Percentiles rank a stretch among this genome's conserved stretches.
phyloP scores from a whole-genome alignment of 2,113 vertebrate species.

The Struthidea cinerea region DNA sequence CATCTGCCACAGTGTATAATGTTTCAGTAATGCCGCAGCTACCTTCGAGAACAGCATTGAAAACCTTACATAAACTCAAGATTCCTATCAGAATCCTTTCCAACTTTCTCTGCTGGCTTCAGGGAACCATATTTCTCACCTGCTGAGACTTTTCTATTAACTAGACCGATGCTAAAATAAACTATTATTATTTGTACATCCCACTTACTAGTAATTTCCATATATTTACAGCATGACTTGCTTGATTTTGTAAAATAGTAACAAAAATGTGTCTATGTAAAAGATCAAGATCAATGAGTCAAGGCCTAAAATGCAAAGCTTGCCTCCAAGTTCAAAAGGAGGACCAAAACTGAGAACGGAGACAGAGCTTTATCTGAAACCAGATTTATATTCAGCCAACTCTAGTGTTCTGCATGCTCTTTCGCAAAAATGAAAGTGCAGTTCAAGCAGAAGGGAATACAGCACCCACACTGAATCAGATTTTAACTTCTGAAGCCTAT shows the following conservation, averaged over 20 bases:
- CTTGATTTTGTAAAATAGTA: constrained; percentile 10
- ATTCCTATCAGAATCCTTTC: background rate
- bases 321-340: background rate
- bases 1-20: background rate
- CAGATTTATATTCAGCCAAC: background rate
- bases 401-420: background rate
- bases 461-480: background rate
- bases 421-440: background rate
- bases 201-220: constrained; percentile 21
- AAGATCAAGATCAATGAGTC: background rate
- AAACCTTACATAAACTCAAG: background rate
- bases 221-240: background rate
- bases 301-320: background rate
- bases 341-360: background rate
- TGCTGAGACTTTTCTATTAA: constrained; percentile 32
- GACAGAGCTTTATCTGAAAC: background rate
- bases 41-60: background rate
- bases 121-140: background rate
- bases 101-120: background rate
- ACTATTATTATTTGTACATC: background rate
- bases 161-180: constrained; percentile 10
- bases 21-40: background rate
- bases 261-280: background rate
- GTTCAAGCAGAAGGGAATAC: background rate
- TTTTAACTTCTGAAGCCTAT: background rate